phyloP scores from a whole-genome alignment of 2,113 vertebrate genomes.

The Oreochromis niloticus region DNA sequence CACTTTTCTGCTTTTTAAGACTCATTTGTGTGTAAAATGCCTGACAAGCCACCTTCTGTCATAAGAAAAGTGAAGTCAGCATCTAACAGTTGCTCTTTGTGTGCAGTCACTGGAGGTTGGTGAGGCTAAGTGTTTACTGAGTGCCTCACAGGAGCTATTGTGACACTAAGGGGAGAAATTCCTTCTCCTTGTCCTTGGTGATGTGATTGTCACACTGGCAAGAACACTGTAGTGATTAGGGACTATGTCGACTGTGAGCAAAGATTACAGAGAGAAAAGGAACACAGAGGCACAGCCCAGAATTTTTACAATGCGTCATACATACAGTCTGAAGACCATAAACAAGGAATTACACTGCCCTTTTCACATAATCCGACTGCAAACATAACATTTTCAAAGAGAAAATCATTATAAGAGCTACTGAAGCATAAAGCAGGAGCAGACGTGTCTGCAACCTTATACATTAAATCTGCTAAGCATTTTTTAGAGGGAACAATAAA shows the following conservation, averaged over 20 bases:
- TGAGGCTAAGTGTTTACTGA: constrained; percentile 56
- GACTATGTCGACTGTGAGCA: not conserved
- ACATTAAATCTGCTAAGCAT: constrained; percentile 73
- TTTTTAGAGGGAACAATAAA: constrained; percentile 74
- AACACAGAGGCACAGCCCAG: not conserved
- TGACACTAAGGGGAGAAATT: constrained; percentile 52
- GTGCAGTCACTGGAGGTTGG: constrained; percentile 4
- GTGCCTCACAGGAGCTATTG: constrained; percentile 44
- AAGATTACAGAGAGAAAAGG: not conserved
- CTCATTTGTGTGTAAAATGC: not conserved
- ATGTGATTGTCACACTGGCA: constrained; percentile 33
- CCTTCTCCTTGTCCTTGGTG: constrained; percentile 49
- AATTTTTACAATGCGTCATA: not conserved
- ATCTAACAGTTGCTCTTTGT: not conserved
- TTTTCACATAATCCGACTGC: constrained; percentile 11
- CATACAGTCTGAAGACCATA: constrained; percentile 5
- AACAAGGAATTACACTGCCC: not conserved
- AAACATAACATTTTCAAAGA: constrained; percentile 33
- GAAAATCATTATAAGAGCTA: constrained; percentile 47
- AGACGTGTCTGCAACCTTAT: constrained; percentile 68
- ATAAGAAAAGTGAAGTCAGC: not conserved
- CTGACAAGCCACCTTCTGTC: not conserved
- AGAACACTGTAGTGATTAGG: constrained; percentile 19
- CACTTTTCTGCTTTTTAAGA: not conserved
- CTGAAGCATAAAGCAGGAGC: constrained; percentile 43